Conservation (phyloP, 2,113 vertebrate genomes). For the Myotis yumanensis region DNA sequence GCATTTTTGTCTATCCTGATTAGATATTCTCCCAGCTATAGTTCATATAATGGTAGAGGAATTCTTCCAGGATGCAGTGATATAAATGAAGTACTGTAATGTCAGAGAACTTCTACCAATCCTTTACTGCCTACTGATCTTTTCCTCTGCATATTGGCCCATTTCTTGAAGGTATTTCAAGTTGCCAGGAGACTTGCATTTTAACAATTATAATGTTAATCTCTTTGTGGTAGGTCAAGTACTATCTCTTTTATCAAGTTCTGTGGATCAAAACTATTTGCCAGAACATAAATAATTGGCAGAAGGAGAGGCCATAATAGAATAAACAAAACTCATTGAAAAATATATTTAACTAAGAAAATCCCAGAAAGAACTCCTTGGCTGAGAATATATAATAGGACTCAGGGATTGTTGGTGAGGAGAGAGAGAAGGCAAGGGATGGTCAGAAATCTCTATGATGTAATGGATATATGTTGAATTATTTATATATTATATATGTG, state of each 20-base stretch:
- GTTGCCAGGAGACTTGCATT: background rate
- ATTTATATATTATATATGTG: background rate
- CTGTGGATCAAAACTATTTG: background rate
- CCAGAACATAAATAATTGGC: background rate
- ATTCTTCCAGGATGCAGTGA: background rate
- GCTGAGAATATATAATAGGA: background rate
- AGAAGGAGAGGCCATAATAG: background rate
- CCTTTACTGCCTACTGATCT: background rate
- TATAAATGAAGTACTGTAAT: background rate
- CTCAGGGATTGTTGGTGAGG: fast-evolving
- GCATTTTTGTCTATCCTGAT: background rate
- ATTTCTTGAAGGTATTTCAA: background rate
- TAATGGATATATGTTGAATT: background rate
- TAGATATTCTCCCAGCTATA: background rate
- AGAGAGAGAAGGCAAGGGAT: too few species aligned
- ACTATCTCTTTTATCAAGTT: background rate
- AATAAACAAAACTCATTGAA: background rate
- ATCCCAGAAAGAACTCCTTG: background rate
- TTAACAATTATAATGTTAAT: background rate
- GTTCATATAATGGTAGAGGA: background rate
- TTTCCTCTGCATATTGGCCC: background rate
- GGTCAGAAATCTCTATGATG: background rate
- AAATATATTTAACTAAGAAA: background rate
- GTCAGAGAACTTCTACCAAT: background rate
- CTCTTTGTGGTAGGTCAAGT: background rate